These are phyloP conservation scores for Scaptomyza parva DNA, from an alignment of 2,888 invertebrate genomes.

Conservation along the genomic window DNA sequence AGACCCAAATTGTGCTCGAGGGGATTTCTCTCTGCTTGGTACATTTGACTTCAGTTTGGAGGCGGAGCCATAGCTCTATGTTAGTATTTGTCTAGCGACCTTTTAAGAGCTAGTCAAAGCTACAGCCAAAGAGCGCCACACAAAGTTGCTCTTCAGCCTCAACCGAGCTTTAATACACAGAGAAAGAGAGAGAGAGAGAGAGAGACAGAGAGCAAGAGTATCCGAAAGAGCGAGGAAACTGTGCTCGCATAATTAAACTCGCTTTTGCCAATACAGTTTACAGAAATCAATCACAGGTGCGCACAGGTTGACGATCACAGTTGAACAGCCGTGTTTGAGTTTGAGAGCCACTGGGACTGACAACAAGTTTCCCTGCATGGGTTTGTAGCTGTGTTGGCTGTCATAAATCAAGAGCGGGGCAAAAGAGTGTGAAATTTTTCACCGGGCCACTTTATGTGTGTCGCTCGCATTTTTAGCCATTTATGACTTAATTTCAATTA, in stretches of 20 bases:
- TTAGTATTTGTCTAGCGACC: slow-evolving; percentile 22
- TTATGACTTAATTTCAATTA: slow-evolving; percentile 81
- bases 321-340: too few species aligned
- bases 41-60: too few species aligned
- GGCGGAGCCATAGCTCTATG: slow-evolving; percentile 62
- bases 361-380: slow-evolving; percentile 67
- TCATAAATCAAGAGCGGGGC: slow-evolving; percentile 73
- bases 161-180: not conserved
- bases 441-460: slow-evolving; percentile 48
- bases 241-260: slow-evolving; percentile 41
- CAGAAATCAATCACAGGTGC: slow-evolving; percentile 74
- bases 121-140: slow-evolving; percentile 22
- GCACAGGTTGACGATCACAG: slow-evolving; percentile 56
- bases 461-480: slow-evolving; percentile 74
- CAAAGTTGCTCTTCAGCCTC: not conserved
- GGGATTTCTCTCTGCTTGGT: too few species aligned
- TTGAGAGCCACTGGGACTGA: slow-evolving; percentile 58
- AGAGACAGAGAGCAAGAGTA: slow-evolving; percentile 1
- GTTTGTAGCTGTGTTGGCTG: slow-evolving; percentile 18
- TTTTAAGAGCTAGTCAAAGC: slow-evolving; percentile 31
- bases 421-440: slow-evolving; percentile 74
- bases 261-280: slow-evolving; percentile 41
- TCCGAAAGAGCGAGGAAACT: not conserved
- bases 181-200: slow-evolving; percentile 3
- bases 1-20: too few species aligned